Base-by-base conservation (phyloP, 2,797 vertebrate genomes). In the Phrynocephalus guinanensis region DNA sequence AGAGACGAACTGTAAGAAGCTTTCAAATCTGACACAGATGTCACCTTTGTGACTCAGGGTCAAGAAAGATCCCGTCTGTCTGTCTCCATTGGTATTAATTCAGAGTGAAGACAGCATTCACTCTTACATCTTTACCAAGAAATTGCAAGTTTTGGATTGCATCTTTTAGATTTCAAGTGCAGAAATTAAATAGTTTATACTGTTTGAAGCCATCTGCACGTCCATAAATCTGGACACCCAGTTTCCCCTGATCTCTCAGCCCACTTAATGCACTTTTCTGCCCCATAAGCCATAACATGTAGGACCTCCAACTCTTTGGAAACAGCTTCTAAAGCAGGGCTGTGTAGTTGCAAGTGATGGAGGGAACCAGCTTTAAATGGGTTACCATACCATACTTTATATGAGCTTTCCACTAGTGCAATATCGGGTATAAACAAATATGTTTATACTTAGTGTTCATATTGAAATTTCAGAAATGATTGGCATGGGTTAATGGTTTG, bases 401-500 rank as follows among this genome's bases (percentile, higher is more conserved):
- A 68, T 28, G 1, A 82, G 5, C 22, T 66, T 38, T 81, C 11
- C 1, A 16, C 13, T 68, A 8, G 33, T 82, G 13, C 26, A 48
- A 48, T n/a, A 13, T 11, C 44, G 13, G 33, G 44, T 82, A 48
- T 24, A 82, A 48, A 44, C 24, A 6, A 68, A 13, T 9, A 72
- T 72, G 70, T 33, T 73, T 24, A 38, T 10, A 26, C n/a, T 11
- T 22, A 11, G 11, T 68, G 15, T 28, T 26, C n/a, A 18, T 60
- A 16, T 38, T 75, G n/a, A 75, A 28, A 6, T 75, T 63, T 60
- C 30, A 60, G 24, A 44, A 82, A 28, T 68, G 44, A 3, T 48
- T 81, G 24, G 9, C 60, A 48, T 22, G 26, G 16, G 13, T 73
- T 73, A 73, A 60, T 90, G 60, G 84, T 83, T 9, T 76, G 84